Base-by-base conservation (phyloP, 2,888 invertebrate species). In the Tridacna gigas region DNA sequence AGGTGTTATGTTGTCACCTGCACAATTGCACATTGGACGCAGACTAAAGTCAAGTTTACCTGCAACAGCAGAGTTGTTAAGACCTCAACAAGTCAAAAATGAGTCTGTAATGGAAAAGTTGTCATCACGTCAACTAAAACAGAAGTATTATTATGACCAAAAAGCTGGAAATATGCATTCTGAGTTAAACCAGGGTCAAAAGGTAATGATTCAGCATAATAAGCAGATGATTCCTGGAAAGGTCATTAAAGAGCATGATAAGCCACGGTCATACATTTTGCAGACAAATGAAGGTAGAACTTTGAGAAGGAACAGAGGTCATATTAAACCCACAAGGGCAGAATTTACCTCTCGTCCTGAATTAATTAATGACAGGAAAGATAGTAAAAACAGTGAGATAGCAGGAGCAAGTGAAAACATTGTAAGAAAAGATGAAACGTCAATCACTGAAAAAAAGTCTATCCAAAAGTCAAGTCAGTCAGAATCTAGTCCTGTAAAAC, bases 241-340 rank as follows among this genome's bases (percentile, higher is more conserved):
- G n/a, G n/a, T n/a, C n/a, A n/a, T n/a, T n/a, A n/a, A n/a, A n/a
- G n/a, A n/a, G n/a, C n/a, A n/a, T n/a, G n/a, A n/a, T n/a, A n/a
- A n/a, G n/a, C n/a, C n/a, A n/a, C n/a, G n/a, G n/a, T n/a, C n/a
- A n/a, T n/a, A n/a, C n/a, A n/a, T n/a, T n/a, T n/a, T n/a, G n/a
- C n/a, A n/a, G n/a, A n/a, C n/a, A n/a, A n/a, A n/a, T n/a, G n/a
- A n/a, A n/a, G n/a, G n/a, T n/a, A n/a, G n/a, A n/a, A n/a, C n/a
- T n/a, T n/a, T n/a, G n/a, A n/a, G n/a, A n/a, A n/a, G n/a, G n/a
- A n/a, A 74, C 26, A 48, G 74, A 20, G 28, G 9, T 56, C 74
- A 74, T 74, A 48, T 74, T 48, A 60, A 74, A 51, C 56, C 74
- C 25, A 80, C 65, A 25, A 65, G 26, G 28, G 45, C 56, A 56